phyloP scores from a whole-genome alignment of 2,797 vertebrate genomes.

The Lithobates pipiens region DNA sequence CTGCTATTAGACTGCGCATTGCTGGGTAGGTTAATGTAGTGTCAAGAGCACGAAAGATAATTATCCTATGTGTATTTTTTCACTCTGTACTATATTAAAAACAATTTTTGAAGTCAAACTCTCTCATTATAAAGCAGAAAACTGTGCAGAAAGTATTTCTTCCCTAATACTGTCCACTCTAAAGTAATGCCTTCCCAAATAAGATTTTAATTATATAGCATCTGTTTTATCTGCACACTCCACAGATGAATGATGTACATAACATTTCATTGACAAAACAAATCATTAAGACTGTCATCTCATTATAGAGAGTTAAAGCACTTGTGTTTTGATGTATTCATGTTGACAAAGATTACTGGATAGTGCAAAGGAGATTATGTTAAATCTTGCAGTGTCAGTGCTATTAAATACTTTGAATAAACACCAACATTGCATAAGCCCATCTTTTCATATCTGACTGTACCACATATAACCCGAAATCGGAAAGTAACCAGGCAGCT shows the following conservation, averaged over 20 bases:
- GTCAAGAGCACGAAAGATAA: constrained; percentile 48
- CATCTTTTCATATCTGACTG: background rate
- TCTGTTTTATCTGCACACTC: background rate
- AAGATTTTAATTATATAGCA: constrained; percentile 7
- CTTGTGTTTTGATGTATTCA: background rate
- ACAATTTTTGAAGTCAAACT: constrained; percentile 20
- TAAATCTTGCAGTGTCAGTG: background rate
- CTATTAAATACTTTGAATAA: background rate
- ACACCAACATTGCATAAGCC: background rate
- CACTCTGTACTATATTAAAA: constrained; percentile 27
- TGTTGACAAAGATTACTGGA: background rate
- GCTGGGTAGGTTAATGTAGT: constrained; percentile 31
- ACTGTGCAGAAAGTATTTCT: background rate
- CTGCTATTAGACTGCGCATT: constrained; percentile 30
- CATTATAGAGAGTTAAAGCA: background rate
- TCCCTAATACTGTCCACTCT: background rate
- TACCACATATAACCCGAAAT: background rate
- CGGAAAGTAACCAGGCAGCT: background rate
- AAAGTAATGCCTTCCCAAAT: background rate
- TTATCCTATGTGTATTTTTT: constrained; percentile 30
- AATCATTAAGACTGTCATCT: background rate
- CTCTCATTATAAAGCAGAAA: constrained; percentile 5
- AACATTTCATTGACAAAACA: constrained; percentile 2
- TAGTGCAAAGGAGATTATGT: background rate
- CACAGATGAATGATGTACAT: background rate